Percentiles rank a stretch among this genome's conserved stretches.
Conservation (phyloP, 2,888 invertebrate genomes). For the Sycophila texana region DNA sequence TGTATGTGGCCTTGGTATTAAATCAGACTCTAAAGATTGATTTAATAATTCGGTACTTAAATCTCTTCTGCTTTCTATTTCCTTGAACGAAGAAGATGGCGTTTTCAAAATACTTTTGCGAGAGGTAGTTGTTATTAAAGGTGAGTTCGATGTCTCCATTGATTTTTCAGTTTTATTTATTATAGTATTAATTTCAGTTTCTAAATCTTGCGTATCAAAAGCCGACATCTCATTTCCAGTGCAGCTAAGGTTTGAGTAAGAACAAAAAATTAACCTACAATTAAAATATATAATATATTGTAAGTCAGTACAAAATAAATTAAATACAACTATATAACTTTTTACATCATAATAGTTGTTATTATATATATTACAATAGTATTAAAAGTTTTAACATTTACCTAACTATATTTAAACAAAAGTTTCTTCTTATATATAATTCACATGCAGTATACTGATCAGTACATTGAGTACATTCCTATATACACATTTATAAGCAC, state of each 20-base stretch:
- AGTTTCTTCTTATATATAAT: too few relatives aligned
- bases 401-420: too few relatives aligned
- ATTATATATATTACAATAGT: too few relatives aligned
- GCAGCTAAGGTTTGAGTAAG: background rate
- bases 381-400: too few relatives aligned
- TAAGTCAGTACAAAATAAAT: too few relatives aligned
- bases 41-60: conserved; percentile 15
- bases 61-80: conserved; percentile 19
- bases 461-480: too few relatives aligned
- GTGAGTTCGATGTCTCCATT: conserved; percentile 45
- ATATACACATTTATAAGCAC: too few relatives aligned
- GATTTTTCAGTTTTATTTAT: conserved; percentile 46
- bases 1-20: conserved; percentile 56
- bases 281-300: too few relatives aligned
- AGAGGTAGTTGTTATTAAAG: conserved; percentile 12
- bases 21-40: conserved; percentile 3
- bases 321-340: too few relatives aligned
- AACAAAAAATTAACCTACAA: conserved; percentile 29
- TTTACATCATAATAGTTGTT: too few relatives aligned
- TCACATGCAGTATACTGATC: too few relatives aligned
- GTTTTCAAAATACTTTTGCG: conserved; percentile 32
- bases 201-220: conserved; percentile 53
- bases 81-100: conserved; percentile 2
- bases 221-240: conserved; percentile 52
- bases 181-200: conserved; percentile 56